phyloP scores from a whole-genome alignment of 1,140 invertebrate species.

The Sinonovacula constricta region DNA sequence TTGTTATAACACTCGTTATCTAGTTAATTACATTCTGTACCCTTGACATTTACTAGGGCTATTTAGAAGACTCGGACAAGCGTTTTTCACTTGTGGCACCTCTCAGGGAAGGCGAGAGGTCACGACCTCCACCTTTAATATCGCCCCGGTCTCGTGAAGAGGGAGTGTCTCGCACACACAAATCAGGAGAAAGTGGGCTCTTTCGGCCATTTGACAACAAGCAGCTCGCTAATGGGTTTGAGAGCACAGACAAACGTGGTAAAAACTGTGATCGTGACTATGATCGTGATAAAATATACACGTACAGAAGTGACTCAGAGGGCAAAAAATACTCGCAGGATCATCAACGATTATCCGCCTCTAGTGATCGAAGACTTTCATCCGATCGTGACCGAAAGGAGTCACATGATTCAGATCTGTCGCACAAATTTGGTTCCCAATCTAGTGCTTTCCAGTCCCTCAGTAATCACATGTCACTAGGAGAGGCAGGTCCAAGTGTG shows the following conservation, averaged over 20 bases:
- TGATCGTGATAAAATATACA: background rate
- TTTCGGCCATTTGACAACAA: conserved; percentile 67
- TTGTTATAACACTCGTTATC: too few species aligned
- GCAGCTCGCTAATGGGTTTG: conserved; percentile 50
- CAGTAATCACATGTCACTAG: conserved; percentile 26
- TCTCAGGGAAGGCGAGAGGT: conserved; percentile 13
- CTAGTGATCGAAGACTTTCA: background rate
- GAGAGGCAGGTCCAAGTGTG: conserved; percentile 7
- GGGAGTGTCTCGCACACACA: conserved; percentile 12
- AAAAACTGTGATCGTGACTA: background rate
- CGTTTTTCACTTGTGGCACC: conserved; percentile 37
- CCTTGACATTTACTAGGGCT: conserved; percentile 33
- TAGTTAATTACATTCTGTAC: background rate
- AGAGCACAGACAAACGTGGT: background rate
- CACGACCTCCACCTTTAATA: conserved; percentile 14
- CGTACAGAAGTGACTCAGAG: background rate
- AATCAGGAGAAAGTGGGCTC: conserved; percentile 52
- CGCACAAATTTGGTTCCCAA: conserved; percentile 4
- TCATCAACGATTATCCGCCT: background rate
- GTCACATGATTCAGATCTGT: too few species aligned
- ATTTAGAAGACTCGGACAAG: conserved; percentile 24
- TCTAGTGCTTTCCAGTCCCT: conserved; percentile 41
- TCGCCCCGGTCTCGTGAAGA: conserved; percentile 31
- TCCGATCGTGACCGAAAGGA: background rate
- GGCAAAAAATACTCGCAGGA: background rate